These are phyloP conservation scores for Pristionchus fissidentatus DNA, from an alignment of 2,888 invertebrate species.

Conservation along the genomic window DNA sequence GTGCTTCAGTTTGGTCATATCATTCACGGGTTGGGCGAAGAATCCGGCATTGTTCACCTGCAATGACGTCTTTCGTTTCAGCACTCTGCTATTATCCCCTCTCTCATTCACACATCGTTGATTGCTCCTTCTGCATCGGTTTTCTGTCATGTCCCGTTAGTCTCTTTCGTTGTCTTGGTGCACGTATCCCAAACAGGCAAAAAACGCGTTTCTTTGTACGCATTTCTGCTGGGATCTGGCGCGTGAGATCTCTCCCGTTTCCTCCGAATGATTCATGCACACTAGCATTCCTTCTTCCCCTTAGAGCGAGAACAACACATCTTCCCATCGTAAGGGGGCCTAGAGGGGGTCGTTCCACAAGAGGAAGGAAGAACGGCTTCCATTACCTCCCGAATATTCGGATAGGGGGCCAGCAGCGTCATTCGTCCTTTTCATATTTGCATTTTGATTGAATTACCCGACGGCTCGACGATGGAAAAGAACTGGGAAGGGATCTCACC, in stretches of 20 bases:
- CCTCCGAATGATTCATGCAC: background rate
- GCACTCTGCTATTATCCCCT: too few relatives aligned
- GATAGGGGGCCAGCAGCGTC: background rate
- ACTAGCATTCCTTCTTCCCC: background rate
- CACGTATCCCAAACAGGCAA: too few relatives aligned
- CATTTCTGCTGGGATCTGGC: background rate
- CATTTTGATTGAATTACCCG: background rate
- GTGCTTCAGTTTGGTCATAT: constrained; percentile 64
- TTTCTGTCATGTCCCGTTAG: too few relatives aligned
- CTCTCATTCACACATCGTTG: background rate
- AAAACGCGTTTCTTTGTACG: too few relatives aligned
- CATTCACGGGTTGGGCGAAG: constrained; percentile 55
- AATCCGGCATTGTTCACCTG: constrained; percentile 68
- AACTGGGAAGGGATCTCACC: constrained; percentile 40
- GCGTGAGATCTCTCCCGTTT: background rate
- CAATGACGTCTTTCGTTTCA: background rate
- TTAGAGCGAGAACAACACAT: background rate
- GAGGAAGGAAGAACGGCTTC: background rate
- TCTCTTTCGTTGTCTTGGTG: too few relatives aligned
- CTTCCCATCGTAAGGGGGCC: background rate
- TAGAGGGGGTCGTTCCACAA: background rate
- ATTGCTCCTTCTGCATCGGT: background rate
- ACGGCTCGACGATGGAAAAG: background rate
- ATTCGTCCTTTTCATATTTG: background rate
- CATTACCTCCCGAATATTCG: too few relatives aligned